Evolutionary conservation across 1,140 invertebrate species (phyloP).

Genomic region (Trachymyrmex cornetzi): DNA sequence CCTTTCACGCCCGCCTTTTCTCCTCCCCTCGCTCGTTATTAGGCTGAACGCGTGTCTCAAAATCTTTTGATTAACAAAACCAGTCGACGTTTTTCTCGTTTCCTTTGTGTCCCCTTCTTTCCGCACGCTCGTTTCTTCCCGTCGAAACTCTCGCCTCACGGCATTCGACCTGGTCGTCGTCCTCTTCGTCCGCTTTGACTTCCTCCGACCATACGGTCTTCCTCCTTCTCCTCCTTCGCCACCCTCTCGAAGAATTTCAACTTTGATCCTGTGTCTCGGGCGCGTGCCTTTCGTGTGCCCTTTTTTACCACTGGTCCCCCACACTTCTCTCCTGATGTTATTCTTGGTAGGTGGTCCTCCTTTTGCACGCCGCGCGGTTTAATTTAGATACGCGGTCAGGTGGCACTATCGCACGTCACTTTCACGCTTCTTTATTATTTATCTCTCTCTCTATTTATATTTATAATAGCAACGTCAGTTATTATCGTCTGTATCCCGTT

Average conservation of each 20-base stretch:
- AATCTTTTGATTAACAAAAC: constrained; percentile 80
- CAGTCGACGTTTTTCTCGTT: constrained; percentile 67
- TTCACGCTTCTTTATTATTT: neutral
- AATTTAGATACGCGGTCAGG: constrained; percentile 67
- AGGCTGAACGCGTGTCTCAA: constrained; percentile 69
- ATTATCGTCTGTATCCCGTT: neutral
- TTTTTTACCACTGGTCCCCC: constrained; percentile 15
- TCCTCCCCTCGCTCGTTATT: constrained; percentile 72
- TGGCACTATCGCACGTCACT: constrained; percentile 47
- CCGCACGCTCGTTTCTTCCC: neutral
- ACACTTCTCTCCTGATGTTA: constrained; percentile 47
- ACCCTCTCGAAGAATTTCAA: constrained; percentile 62
- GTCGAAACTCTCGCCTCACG: constrained; percentile 42
- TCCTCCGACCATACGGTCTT: neutral
- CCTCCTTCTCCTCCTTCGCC: neutral
- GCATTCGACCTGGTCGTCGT: constrained; percentile 5
- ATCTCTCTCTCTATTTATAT: too few relatives aligned
- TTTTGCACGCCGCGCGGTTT: constrained; percentile 53
- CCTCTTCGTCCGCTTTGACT: constrained; percentile 39
- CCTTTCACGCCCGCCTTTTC: neutral
- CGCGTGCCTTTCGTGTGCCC: constrained; percentile 14
- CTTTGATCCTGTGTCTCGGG: constrained; percentile 65
- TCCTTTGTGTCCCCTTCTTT: constrained; percentile 50
- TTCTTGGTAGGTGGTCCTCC: constrained; percentile 58
- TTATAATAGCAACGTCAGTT: neutral